Base-by-base conservation (phyloP, 2,888 invertebrate species). In the Ectropis crepuscularia region DNA sequence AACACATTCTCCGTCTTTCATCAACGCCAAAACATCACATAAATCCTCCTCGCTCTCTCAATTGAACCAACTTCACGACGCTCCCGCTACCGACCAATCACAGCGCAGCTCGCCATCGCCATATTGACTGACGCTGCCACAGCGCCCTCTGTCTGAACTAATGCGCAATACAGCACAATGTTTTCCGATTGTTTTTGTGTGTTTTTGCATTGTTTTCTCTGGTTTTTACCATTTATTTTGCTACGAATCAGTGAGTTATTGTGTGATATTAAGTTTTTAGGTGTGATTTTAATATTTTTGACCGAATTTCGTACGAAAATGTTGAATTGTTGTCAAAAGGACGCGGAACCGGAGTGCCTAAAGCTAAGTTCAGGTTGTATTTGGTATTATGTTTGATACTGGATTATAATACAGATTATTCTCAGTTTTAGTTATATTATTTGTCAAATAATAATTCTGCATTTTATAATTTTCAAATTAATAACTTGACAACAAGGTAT, bases 1-100 rank as follows among this genome's bases (percentile, higher is more conserved):
- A 79, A 89, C 86, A 86, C 86, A 88, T 90, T 85, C 84, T 89
- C 87, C 83, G 84, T 92, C 92, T 88, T 89, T 89, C 89, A 88
- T 88, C 85, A 82, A 86, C 88, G 84, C 88, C 84, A 86, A 86
- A 87, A 86, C 85, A 87, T 85, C 87, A 84, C 87, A 92, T 93
- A 91, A 90, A 88, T 89, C 88, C 81, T 75, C 82, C 90, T 86
- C 91, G 83, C 89, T 92, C 90, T 73, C 84, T 80, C 88, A 80
- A 72, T 72, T 77, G 75, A 81, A 74, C 85, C 81, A 92, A 92
- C 91, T 91, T 90, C 90, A 88, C 73, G 70, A 67, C 83, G 77
- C 73, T 84, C 80, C 80, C 76, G 69, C 73, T 73, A 69, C 57
- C 74, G 77, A 68, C 92, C 90, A 90, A 91, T 91, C 75, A 80